These are phyloP conservation scores for Pomacea canaliculata DNA, from an alignment of 2,888 invertebrate genomes.

Conservation along the genomic window DNA sequence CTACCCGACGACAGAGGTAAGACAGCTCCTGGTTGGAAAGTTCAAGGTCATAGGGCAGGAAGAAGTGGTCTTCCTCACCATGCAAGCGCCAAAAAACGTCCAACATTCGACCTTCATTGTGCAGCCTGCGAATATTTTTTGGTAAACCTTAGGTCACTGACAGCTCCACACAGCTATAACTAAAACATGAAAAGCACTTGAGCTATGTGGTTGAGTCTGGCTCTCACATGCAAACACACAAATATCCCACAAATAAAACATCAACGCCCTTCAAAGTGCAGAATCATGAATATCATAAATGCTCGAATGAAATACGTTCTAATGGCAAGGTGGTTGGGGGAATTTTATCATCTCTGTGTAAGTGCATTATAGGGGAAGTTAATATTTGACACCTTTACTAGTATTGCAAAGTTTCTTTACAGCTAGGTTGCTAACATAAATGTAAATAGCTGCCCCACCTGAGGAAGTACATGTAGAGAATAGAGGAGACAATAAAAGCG, in stretches of 20 bases:
- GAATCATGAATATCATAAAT: too few relatives aligned
- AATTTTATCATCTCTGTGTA: too few relatives aligned
- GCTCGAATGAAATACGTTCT: too few relatives aligned
- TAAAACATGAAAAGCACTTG: not conserved
- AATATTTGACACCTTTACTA: too few relatives aligned
- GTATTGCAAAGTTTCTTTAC: too few relatives aligned
- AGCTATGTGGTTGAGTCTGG: not conserved
- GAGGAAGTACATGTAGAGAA: conserved; percentile 69
- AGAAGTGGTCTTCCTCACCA: conserved; percentile 62
- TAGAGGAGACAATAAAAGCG: conserved; percentile 56
- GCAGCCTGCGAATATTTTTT: conserved; percentile 48
- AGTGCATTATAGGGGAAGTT: too few relatives aligned
- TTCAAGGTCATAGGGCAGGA: conserved; percentile 66
- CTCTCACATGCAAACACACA: too few relatives aligned
- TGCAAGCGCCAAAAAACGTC: conserved; percentile 67
- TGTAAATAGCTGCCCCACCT: conserved; percentile 46
- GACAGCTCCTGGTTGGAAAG: conserved; percentile 66
- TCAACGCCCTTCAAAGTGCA: too few relatives aligned
- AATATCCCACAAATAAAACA: too few relatives aligned
- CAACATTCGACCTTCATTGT: conserved; percentile 68
- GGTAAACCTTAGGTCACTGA: not conserved
- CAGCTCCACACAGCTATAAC: not conserved
- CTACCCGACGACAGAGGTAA: conserved; percentile 58
- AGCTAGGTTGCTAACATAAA: too few relatives aligned
- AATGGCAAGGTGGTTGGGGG: too few relatives aligned